These are phyloP conservation scores for Brotula barbata DNA, from an alignment of 2,797 vertebrate genomes.

Conservation along the genomic window DNA sequence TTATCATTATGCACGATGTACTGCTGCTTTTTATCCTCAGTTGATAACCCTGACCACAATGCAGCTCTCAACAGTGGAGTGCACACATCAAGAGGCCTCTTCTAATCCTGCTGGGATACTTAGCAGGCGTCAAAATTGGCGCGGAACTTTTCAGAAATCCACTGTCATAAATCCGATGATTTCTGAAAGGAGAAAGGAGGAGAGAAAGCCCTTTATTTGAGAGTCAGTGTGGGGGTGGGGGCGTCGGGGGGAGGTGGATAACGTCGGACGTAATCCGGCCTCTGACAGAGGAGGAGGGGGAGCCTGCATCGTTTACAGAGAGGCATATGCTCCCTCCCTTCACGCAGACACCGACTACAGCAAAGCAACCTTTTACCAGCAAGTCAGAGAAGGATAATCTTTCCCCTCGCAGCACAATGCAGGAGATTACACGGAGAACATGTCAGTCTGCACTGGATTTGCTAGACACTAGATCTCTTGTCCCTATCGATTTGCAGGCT, in stretches of 20 bases:
- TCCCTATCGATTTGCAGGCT: slow-evolving; percentile 81
- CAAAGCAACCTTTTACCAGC: slow-evolving; percentile 77
- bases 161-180: slow-evolving; percentile 77
- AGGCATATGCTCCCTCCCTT: slow-evolving; percentile 68
- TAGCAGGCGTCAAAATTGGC: slow-evolving; percentile 75
- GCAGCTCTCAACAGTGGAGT: slow-evolving; percentile 56
- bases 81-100: slow-evolving; percentile 70
- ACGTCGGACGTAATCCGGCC: slow-evolving; percentile 78
- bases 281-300: slow-evolving; percentile 76
- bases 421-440: slow-evolving; percentile 81
- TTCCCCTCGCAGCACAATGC: slow-evolving; percentile 79
- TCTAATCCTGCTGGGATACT: slow-evolving; percentile 73
- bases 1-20: slow-evolving; percentile 61
- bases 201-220: slow-evolving; percentile 77
- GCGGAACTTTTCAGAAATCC: slow-evolving; percentile 71
- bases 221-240: slow-evolving; percentile 43
- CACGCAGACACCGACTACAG: slow-evolving; percentile 71
- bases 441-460: slow-evolving; percentile 83
- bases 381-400: slow-evolving; percentile 83
- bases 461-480: slow-evolving; percentile 80
- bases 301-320: slow-evolving; percentile 69
- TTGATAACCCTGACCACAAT: slow-evolving; percentile 70
- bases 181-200: slow-evolving; percentile 69
- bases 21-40: slow-evolving; percentile 34
- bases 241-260: slow-evolving; percentile 55